Percentiles rank a stretch among this genome's conserved stretches.
These are phyloP conservation scores for Sebastes matsubarae DNA, from an alignment of 2,797 vertebrate genomes.

Conservation along the genomic window DNA sequence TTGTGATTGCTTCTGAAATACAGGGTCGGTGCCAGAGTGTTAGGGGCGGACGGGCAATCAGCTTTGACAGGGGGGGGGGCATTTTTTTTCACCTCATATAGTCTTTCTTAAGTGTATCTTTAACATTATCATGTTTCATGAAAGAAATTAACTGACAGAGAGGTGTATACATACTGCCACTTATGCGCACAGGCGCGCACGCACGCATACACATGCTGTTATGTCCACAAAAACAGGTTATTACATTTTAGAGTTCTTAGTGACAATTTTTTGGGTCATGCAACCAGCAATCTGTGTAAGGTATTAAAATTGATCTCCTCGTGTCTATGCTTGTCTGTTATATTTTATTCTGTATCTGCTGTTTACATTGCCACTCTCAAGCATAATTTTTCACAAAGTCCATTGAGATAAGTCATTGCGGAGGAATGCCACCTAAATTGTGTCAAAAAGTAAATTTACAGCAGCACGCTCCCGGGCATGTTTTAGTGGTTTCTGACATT, in stretches of 20 bases:
- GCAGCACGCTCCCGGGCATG: constrained; percentile 19
- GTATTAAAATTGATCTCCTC: background rate
- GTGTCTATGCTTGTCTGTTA: background rate
- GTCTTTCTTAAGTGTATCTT: too few species aligned
- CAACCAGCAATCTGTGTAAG: background rate
- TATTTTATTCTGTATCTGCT: background rate
- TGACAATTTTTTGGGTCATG: background rate
- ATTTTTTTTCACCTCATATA: too few species aligned
- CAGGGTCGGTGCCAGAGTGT: too few species aligned
- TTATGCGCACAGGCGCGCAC: too few species aligned
- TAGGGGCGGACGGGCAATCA: too few species aligned
- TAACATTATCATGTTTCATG: too few species aligned
- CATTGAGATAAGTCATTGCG: background rate
- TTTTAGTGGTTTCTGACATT: constrained; percentile 61
- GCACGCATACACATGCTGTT: too few species aligned
- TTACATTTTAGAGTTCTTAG: background rate
- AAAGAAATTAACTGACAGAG: too few species aligned
- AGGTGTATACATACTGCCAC: too few species aligned
- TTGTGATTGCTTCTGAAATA: background rate
- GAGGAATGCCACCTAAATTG: constrained; percentile 12
- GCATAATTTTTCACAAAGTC: background rate
- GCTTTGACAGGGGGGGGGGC: too few species aligned
- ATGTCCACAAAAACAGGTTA: too few species aligned
- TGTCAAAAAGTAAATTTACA: constrained; percentile 17
- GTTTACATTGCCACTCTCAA: background rate